Conservation (phyloP, 2,797 vertebrate genomes). For the Myotis vivesi region DNA sequence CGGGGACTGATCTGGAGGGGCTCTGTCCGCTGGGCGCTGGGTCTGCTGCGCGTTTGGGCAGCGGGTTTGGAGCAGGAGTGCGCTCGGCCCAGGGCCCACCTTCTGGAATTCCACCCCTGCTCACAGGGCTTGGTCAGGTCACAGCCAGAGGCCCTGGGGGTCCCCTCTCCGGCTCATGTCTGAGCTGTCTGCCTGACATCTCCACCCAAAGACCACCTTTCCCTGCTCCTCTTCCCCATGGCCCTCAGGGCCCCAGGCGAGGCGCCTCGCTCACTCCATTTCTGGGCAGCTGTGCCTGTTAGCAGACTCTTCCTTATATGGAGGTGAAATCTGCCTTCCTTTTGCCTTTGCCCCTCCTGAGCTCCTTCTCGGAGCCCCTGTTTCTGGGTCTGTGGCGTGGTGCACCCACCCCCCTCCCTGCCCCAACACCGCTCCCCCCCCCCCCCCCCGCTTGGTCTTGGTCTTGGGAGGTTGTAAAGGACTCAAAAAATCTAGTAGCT, state of each 20-base stretch:
- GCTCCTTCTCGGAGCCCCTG: slow-evolving; percentile 65
- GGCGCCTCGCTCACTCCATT: slow-evolving; percentile 34
- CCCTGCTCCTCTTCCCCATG: not conserved
- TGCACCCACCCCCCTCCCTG: not conserved
- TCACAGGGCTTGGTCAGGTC: not conserved
- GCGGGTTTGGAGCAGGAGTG: not conserved
- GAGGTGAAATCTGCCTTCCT: slow-evolving; percentile 60
- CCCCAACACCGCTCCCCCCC: not conserved
- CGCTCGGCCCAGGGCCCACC: not conserved
- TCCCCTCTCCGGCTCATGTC: not conserved
- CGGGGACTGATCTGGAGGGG: too few relatives aligned
- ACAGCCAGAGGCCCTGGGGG: not conserved
- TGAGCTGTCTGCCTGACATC: not conserved
- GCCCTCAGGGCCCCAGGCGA: slow-evolving; percentile 16
- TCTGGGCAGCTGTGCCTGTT: slow-evolving; percentile 67
- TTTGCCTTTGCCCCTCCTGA: slow-evolving; percentile 17
- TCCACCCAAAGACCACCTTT: not conserved
- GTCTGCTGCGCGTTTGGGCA: not conserved
- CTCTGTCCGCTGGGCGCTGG: too few relatives aligned
- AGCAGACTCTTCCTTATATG: slow-evolving; percentile 76
- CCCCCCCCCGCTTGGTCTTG: too few relatives aligned
- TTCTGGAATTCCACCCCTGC: not conserved
- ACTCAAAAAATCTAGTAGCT: not conserved
- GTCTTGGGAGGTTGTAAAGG: not conserved
- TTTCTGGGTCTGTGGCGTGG: not conserved